Evolutionary conservation across 2,113 vertebrate genomes (phyloP).

Genomic region (Octodon degus): DNA sequence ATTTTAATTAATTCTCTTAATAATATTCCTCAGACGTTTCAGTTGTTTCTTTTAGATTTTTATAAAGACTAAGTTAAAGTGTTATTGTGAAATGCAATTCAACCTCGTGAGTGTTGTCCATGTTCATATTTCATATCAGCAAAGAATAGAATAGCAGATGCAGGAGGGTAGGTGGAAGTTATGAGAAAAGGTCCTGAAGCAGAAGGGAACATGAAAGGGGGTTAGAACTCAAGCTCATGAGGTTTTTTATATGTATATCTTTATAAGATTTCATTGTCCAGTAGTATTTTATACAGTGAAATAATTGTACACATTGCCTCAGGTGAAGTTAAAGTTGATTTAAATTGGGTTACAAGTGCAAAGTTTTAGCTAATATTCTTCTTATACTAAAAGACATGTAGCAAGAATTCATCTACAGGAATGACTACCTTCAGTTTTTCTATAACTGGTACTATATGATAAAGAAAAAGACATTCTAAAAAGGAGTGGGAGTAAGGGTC

Average conservation of each 20-base stretch:
- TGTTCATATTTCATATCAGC: background rate
- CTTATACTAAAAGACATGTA: background rate
- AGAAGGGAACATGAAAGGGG: background rate
- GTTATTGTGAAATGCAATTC: background rate
- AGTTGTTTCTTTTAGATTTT: background rate
- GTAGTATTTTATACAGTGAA: background rate
- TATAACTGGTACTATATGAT: background rate
- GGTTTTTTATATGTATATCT: background rate
- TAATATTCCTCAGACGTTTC: background rate
- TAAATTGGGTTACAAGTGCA: background rate
- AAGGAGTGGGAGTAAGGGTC: background rate
- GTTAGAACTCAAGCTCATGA: background rate
- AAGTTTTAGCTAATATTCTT: background rate
- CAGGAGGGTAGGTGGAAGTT: background rate
- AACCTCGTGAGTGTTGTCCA: background rate
- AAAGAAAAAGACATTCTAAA: background rate
- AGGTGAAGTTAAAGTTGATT: background rate
- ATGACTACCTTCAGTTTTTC: background rate
- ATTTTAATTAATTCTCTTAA: background rate
- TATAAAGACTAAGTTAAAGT: background rate
- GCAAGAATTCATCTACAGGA: background rate
- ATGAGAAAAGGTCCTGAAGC: background rate
- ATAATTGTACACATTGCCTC: background rate
- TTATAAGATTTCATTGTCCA: background rate
- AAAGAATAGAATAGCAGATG: background rate